A percentile compares a stretch with the other conserved stretches of the same genome.
phyloP scores from a whole-genome alignment of 2,797 vertebrate species.

The Crenichthys baileyi region DNA sequence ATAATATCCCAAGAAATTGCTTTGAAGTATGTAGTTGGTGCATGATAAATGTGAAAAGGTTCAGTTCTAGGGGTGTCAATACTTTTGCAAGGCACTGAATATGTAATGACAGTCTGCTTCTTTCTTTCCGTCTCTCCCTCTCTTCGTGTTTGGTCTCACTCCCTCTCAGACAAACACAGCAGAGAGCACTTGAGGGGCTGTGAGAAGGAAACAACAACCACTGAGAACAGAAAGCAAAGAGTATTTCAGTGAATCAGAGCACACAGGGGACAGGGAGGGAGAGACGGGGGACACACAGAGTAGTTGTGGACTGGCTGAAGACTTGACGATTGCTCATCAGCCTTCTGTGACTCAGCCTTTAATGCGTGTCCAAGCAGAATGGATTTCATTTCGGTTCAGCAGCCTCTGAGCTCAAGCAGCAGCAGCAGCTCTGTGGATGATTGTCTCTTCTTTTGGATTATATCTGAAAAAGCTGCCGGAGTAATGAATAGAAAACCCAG shows the following conservation, averaged over 20 bases:
- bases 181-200: conserved; percentile 35
- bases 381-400: conserved; percentile 53
- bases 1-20: too few relatives aligned
- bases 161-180: conserved; percentile 60
- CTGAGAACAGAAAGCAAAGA: conserved; percentile 25
- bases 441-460: conserved; percentile 57
- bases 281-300: conserved; percentile 27
- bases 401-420: conserved; percentile 22
- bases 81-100: neutral
- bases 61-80: neutral
- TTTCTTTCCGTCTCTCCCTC: conserved; percentile 17
- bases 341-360: conserved; percentile 56
- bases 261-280: neutral
- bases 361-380: conserved; percentile 45
- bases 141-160: conserved; percentile 57
- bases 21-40: too few relatives aligned
- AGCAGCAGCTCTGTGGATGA: conserved; percentile 26
- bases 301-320: conserved; percentile 44
- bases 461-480: conserved; percentile 32
- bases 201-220: conserved; percentile 47
- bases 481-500: conserved; percentile 46
- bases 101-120: conserved; percentile 7
- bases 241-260: conserved; percentile 19
- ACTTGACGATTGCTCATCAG: conserved; percentile 48
- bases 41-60: neutral